Evolutionary conservation across 2,797 vertebrate genomes (phyloP), one percentile per base, ranked within the genome.

Genomic region (Poecilia wingei): DNA sequence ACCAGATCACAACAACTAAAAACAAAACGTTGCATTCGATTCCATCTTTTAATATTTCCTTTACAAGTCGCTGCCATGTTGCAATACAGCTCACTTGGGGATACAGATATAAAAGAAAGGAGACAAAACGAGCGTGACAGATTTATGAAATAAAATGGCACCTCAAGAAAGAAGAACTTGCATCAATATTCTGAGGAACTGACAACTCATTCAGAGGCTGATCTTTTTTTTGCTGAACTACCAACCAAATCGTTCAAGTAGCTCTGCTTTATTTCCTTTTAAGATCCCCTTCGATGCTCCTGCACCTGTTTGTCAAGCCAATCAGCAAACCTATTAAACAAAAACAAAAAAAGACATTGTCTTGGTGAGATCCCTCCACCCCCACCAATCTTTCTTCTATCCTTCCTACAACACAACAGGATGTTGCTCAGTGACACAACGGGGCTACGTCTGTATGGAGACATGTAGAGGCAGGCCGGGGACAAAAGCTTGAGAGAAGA

Each of bases 391-490:
- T 28, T 83, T 20, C n/a, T 71, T 66, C 77, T 51, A 39, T 33
- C 43, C 71, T 45, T 55, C 75, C 69, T 53, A 47, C 79, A 73
- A 69, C 82, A 91, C 88, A 92, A 94, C 93, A 95, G 94, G 94
- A 94, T 93, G 91, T 87, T 88, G 91, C 86, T 87, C 89, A 89
- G 91, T 86, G 86, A 86, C 89, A 90, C 80, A 86, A 81, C 92
- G 83, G 83, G 80, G 90, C 78, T 85, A 80, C 31, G 46, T 89
- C 85, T 79, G 80, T 49, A 83, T 31, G 79, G 86, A 92, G 94
- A 94, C 94, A 81, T 94, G 96, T 91, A 83, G 87, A 74, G 91
- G 86, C 95, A 96, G 80, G 94, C 88, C 88, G 16, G 76, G 72
- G 90, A 93, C 93, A 93, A 33, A 89, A 92, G 88, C 91, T 88